phyloP scores from a whole-genome alignment of 2,797 vertebrate genomes.

The Acipenser oxyrinchus region DNA sequence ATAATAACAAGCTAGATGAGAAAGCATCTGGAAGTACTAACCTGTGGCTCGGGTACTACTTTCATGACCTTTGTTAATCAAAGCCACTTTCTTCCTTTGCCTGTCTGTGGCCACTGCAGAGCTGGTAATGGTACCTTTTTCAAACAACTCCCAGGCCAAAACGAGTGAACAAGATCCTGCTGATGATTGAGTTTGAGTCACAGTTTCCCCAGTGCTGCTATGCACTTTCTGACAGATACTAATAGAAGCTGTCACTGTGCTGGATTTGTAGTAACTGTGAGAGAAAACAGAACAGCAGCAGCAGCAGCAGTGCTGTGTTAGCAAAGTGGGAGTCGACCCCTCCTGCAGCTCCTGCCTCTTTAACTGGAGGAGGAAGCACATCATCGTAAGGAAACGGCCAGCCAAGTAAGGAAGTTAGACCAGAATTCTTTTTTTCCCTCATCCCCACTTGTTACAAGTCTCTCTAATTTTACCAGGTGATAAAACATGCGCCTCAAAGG shows the following conservation, averaged over 20 bases:
- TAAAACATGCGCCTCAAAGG: not conserved
- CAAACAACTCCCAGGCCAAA: not conserved
- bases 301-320: not conserved
- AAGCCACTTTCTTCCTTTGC: too few species aligned
- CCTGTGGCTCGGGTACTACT: too few species aligned
- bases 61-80: too few species aligned
- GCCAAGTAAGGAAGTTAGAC: not conserved
- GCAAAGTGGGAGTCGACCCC: not conserved
- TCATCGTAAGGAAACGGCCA: too few species aligned
- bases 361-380: not conserved
- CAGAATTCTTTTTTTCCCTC: not conserved
- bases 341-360: not conserved
- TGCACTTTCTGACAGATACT: conserved; percentile 17
- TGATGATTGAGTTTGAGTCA: conserved; percentile 22
- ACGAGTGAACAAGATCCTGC: conserved; percentile 1
- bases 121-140: too few species aligned
- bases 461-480: not conserved
- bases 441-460: too few species aligned
- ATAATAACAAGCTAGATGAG: too few species aligned
- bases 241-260: conserved; percentile 24
- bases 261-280: conserved; percentile 16
- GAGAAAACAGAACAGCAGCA: too few species aligned
- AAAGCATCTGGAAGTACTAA: too few species aligned
- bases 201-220: conserved; percentile 10
- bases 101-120: too few species aligned